phyloP scores from a whole-genome alignment of 2,113 vertebrate species.

The Percopsis transmontana region DNA sequence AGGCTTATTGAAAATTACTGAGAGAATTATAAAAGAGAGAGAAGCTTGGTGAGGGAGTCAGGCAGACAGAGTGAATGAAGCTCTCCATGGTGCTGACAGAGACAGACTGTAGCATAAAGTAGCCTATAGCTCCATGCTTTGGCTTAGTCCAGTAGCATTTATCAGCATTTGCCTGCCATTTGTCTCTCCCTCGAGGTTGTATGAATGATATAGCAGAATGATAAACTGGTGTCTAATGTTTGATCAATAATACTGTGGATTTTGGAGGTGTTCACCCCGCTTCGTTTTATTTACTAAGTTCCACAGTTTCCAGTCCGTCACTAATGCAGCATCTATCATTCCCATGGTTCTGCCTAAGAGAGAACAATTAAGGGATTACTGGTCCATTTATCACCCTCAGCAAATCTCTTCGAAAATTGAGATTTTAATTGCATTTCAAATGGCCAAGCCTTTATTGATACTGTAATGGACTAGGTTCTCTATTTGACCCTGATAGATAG shows the following conservation, averaged over 20 bases:
- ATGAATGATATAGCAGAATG: background rate
- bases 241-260: background rate
- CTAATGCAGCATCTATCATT: slow-evolving; percentile 53
- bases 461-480: slow-evolving; percentile 32
- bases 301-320: slow-evolving; percentile 20
- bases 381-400: slow-evolving; percentile 66
- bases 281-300: slow-evolving; percentile 45
- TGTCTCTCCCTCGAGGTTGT: background rate
- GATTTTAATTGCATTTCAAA: slow-evolving; percentile 76
- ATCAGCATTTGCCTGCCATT: background rate
- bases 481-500: slow-evolving; percentile 21
- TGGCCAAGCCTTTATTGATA: slow-evolving; percentile 65
- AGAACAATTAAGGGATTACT: slow-evolving; percentile 71
- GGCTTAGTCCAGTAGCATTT: background rate
- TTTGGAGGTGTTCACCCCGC: background rate
- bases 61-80: slow-evolving; percentile 2
- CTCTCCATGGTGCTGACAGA: slow-evolving; percentile 64
- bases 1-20: background rate
- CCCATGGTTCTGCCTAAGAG: slow-evolving; percentile 52
- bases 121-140: background rate
- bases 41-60: background rate
- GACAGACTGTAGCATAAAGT: background rate
- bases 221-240: background rate
- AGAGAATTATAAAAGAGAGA: background rate
- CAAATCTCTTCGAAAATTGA: slow-evolving; percentile 73